Percentiles rank a stretch among this genome's conserved stretches.
Evolutionary conservation across 2,888 invertebrate species (phyloP).

Genomic region (Plagiodera versicolora): DNA sequence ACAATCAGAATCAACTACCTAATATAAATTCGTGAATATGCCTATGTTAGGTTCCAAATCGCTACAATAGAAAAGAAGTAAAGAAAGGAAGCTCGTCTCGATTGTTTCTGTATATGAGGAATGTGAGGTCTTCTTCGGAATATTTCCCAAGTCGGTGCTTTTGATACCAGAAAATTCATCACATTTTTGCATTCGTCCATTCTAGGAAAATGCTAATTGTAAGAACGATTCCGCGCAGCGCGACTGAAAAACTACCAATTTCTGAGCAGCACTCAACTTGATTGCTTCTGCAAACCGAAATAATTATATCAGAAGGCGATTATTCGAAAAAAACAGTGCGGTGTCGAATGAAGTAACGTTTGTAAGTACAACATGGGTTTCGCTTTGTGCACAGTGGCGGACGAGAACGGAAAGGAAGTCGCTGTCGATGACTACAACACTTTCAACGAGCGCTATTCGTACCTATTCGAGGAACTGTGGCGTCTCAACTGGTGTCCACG

Average conservation of each 20-base stretch:
- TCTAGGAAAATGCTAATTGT: constrained; percentile 9
- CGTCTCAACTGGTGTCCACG: too few relatives aligned
- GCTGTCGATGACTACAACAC: background rate
- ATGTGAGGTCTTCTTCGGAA: background rate
- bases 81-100: background rate
- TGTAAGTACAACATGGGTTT: constrained; percentile 8
- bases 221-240: constrained; percentile 7
- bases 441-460: too few relatives aligned
- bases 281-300: constrained; percentile 23
- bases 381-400: constrained; percentile 1
- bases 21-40: background rate
- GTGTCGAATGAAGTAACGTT: constrained; percentile 20
- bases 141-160: background rate
- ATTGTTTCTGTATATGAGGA: background rate
- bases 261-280: constrained; percentile 17
- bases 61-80: background rate
- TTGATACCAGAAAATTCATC: background rate
- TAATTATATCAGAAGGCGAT: constrained; percentile 25
- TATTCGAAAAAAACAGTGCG: constrained; percentile 23
- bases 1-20: background rate
- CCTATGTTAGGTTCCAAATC: background rate
- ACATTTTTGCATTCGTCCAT: background rate
- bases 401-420: background rate
- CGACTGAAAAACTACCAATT: constrained; percentile 14
- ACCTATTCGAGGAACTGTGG: too few relatives aligned